These are phyloP conservation scores for Chlorocebus sabaeus DNA, from an alignment of 2,113 vertebrate genomes.

Conservation along the genomic window DNA sequence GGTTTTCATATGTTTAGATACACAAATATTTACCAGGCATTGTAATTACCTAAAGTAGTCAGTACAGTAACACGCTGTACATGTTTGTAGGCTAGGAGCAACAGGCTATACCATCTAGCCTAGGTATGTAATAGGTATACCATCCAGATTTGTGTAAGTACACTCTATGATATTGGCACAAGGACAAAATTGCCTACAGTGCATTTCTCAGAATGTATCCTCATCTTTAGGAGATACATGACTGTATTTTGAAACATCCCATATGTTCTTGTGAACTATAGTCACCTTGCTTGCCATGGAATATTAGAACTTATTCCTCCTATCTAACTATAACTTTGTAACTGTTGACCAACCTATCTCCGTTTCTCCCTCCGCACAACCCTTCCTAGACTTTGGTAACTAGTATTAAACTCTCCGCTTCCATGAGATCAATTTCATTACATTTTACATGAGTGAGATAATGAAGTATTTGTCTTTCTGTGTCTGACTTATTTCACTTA, in stretches of 20 bases:
- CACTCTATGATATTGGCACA: background rate
- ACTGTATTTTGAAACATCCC: background rate
- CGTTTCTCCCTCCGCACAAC: background rate
- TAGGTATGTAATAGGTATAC: background rate
- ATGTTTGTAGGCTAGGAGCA: background rate
- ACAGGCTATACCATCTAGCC: background rate
- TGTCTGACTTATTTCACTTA: background rate
- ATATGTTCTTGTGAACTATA: background rate
- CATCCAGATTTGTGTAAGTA: background rate
- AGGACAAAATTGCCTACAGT: background rate
- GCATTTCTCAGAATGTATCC: background rate
- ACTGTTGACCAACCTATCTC: background rate
- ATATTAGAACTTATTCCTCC: background rate
- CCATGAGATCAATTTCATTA: background rate
- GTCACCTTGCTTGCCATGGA: background rate
- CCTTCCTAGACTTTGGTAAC: background rate
- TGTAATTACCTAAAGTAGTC: background rate
- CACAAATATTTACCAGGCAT: background rate
- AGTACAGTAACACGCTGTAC: background rate
- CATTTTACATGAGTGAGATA: background rate
- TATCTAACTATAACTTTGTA: background rate
- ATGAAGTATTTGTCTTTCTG: background rate
- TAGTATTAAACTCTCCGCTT: background rate
- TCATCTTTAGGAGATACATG: background rate
- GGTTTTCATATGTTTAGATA: background rate